A percentile compares a stretch with the other conserved stretches of the same genome.
Evolutionary conservation across 2,113 vertebrate species (phyloP).

Genomic region (Cygnus atratus): DNA sequence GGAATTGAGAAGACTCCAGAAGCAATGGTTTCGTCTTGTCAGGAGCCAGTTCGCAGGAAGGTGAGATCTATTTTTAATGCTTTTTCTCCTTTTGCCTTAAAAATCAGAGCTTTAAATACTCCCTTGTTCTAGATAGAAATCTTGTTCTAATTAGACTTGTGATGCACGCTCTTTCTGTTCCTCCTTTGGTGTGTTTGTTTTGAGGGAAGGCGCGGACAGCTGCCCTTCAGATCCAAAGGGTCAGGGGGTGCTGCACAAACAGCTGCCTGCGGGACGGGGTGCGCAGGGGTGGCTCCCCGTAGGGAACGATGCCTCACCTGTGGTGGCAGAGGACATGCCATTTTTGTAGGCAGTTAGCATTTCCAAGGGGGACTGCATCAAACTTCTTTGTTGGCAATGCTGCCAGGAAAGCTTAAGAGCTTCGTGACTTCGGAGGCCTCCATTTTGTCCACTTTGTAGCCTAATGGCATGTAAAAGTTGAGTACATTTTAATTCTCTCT

Average conservation of each 20-base stretch:
- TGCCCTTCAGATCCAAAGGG: not conserved
- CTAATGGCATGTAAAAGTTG: accelerated
- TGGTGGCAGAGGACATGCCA: accelerated
- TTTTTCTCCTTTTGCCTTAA: not conserved
- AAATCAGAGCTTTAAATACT: not conserved
- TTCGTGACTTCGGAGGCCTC: not conserved
- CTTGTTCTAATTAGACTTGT: not conserved
- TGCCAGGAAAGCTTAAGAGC: accelerated
- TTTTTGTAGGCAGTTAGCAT: not conserved
- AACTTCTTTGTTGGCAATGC: not conserved
- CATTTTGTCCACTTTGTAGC: not conserved
- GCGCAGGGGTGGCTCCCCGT: not conserved
- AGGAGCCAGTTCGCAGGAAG: accelerated
- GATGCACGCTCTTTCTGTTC: not conserved
- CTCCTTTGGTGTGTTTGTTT: not conserved
- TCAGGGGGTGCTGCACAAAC: not conserved
- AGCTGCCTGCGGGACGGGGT: not conserved
- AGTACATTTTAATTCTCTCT: not conserved
- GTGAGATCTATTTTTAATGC: not conserved
- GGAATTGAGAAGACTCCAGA: not conserved
- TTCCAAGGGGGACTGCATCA: not conserved
- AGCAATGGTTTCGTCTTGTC: not conserved
- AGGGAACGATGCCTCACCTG: accelerated
- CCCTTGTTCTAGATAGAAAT: not conserved
- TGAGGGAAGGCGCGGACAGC: accelerated